Conservation (phyloP, 2,797 vertebrate genomes). For the Lacerta viridis region DNA sequence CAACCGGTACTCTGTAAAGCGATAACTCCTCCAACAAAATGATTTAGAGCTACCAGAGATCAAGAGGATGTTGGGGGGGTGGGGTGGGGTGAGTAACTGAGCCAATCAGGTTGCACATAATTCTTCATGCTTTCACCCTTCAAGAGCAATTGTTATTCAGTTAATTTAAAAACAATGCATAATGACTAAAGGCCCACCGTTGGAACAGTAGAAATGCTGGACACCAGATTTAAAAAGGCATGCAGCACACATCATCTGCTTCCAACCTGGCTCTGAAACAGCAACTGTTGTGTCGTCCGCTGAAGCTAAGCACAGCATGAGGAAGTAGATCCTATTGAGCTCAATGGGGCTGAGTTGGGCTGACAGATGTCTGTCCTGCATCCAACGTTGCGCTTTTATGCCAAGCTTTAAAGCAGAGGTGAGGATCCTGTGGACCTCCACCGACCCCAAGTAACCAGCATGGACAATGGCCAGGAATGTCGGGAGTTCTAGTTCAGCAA, state of each 20-base stretch:
- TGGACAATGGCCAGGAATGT: neutral
- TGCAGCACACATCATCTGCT: conserved; percentile 41
- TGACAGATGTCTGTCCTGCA: neutral
- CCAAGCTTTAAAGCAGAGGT: conserved; percentile 5
- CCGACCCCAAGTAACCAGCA: neutral
- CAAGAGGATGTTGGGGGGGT: conserved; percentile 4
- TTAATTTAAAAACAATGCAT: conserved; percentile 61
- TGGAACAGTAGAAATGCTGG: conserved; percentile 38
- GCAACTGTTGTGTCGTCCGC: conserved; percentile 21
- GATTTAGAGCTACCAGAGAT: conserved; percentile 17
- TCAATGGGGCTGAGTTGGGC: neutral
- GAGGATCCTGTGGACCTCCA: neutral
- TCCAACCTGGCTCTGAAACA: conserved; percentile 19
- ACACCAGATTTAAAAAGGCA: conserved; percentile 54
- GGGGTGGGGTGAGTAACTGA: conserved; percentile 25
- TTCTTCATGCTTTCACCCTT: conserved; percentile 62
- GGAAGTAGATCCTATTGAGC: conserved; percentile 39
- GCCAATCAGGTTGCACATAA: conserved; percentile 29
- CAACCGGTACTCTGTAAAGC: conserved; percentile 28
- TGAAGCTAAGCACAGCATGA: conserved; percentile 44
- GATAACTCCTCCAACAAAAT: conserved; percentile 24
- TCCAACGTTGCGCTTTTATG: neutral
- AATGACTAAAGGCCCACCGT: conserved; percentile 32
- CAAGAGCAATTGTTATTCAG: conserved; percentile 49
- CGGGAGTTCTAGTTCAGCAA: neutral